These are phyloP conservation scores for Chionomys nivalis DNA, from an alignment of 2,113 vertebrate species.

Conservation along the genomic window DNA sequence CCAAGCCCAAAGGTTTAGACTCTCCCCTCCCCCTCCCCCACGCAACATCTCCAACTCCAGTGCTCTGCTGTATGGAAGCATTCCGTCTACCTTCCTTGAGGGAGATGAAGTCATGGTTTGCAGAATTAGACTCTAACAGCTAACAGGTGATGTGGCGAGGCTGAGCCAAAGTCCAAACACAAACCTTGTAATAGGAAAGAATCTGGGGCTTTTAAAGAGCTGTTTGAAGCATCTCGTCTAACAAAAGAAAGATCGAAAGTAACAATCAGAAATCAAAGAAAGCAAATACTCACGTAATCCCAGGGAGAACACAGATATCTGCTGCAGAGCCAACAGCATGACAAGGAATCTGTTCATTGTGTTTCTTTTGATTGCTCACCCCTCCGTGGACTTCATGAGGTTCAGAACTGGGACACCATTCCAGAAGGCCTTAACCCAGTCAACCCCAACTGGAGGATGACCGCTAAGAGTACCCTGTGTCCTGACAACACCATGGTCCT, in stretches of 20 bases:
- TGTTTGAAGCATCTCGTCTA: conserved; percentile 74
- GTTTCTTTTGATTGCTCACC: conserved; percentile 72
- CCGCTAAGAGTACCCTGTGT: conserved; percentile 78
- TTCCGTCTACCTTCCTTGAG: conserved; percentile 81
- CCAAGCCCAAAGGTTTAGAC: conserved; percentile 64
- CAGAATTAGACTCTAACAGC: conserved; percentile 86
- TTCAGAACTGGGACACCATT: conserved; percentile 76
- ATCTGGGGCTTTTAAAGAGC: conserved; percentile 67
- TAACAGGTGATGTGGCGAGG: conserved; percentile 86
- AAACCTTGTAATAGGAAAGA: conserved; percentile 75
- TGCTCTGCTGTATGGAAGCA: conserved; percentile 69
- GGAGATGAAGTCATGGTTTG: conserved; percentile 88
- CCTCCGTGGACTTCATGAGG: conserved; percentile 80
- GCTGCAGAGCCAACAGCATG: conserved; percentile 78
- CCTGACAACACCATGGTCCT: conserved; percentile 43
- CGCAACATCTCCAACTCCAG: conserved; percentile 64
- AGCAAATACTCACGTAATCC: conserved; percentile 80
- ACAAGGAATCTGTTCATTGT: conserved; percentile 83
- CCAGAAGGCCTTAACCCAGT: conserved; percentile 83
- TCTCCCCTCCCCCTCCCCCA: neutral
- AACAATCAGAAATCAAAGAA: conserved; percentile 82
- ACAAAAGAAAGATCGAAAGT: conserved; percentile 79
- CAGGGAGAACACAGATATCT: conserved; percentile 80
- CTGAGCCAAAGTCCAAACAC: conserved; percentile 79
- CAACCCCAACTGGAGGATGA: conserved; percentile 72